Conservation (phyloP, 2,113 vertebrate species). For the Cettia cetti region DNA sequence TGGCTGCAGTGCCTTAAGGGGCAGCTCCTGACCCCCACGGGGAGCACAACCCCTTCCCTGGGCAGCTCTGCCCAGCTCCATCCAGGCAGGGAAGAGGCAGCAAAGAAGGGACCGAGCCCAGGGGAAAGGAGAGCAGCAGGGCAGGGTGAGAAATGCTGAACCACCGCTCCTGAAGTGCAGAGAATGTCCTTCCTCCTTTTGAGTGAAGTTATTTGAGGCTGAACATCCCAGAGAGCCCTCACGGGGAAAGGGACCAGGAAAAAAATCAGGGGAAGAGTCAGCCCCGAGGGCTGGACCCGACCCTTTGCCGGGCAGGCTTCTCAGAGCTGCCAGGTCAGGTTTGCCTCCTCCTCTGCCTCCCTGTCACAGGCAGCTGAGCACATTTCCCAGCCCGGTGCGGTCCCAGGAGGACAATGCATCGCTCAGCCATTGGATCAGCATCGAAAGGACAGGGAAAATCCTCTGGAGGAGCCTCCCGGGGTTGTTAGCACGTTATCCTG, state of each 20-base stretch:
- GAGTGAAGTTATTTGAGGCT: background rate
- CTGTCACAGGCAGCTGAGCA: background rate
- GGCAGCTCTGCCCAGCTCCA: background rate
- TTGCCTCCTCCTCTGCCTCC: background rate
- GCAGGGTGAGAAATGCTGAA: background rate
- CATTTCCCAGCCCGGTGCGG: accelerated
- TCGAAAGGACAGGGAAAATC: background rate
- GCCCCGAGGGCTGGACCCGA: background rate
- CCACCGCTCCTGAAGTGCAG: background rate
- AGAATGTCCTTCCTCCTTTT: background rate
- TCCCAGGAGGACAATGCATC: background rate
- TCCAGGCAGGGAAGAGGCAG: background rate
- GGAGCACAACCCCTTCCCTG: accelerated
- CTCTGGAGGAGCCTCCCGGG: background rate
- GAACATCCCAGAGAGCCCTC: background rate
- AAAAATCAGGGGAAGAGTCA: background rate
- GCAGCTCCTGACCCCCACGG: background rate
- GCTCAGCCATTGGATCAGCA: background rate
- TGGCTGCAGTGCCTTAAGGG: background rate
- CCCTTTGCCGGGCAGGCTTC: background rate
- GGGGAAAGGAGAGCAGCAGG: background rate
- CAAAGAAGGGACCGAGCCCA: background rate
- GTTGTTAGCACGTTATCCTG: accelerated
- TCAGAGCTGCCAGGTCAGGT: background rate
- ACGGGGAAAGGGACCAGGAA: accelerated